Conservation (phyloP, 2,888 invertebrate species). For the Dysmachus trigonus region DNA sequence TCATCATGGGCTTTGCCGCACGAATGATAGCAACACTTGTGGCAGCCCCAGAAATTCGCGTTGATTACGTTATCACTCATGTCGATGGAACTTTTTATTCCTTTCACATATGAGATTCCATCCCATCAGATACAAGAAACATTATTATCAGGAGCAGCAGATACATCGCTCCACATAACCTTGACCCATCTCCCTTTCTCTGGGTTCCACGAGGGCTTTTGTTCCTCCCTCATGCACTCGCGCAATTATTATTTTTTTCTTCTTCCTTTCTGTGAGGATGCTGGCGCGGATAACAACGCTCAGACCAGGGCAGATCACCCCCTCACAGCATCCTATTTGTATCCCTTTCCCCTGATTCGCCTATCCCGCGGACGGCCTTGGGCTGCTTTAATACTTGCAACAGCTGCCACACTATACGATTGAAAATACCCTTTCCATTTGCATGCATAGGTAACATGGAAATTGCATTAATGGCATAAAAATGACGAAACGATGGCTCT, state of each 20-base stretch:
- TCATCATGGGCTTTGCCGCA: background rate
- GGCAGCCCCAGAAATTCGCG: background rate
- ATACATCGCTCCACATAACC: background rate
- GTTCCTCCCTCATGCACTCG: background rate
- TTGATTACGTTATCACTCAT: background rate
- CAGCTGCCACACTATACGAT: constrained; percentile 12
- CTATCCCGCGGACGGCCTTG: background rate
- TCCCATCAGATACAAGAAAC: background rate
- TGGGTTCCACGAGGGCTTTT: background rate
- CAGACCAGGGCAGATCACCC: background rate
- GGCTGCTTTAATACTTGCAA: background rate
- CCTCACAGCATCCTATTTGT: background rate
- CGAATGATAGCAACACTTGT: background rate
- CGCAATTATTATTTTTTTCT: background rate
- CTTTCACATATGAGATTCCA: background rate
- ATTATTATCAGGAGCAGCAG: background rate
- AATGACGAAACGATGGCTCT: background rate
- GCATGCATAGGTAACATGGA: background rate
- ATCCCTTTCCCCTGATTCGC: background rate
- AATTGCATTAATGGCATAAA: constrained; percentile 17
- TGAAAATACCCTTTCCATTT: constrained; percentile 4
- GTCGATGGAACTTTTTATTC: background rate
- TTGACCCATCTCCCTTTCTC: background rate
- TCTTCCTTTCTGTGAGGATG: background rate
- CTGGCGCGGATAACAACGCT: background rate